Conservation (phyloP, 2,888 invertebrate genomes). For the Rhaphigaster nebulosa region DNA sequence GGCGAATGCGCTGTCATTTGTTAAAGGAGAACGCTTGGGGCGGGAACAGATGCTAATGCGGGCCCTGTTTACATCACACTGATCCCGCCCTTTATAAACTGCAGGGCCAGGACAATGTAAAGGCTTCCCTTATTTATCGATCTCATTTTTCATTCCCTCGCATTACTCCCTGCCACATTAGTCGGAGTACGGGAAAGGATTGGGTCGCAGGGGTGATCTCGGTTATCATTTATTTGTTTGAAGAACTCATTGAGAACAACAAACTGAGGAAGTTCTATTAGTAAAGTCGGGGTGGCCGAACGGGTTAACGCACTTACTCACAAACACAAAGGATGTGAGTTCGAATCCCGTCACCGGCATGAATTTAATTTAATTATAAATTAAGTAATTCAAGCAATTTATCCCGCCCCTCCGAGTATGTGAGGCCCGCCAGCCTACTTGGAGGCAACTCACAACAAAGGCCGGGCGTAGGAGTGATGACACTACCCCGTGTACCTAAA, state of each 20-base stretch:
- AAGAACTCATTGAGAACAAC: not conserved
- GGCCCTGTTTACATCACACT: not conserved
- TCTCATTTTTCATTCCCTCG: not conserved
- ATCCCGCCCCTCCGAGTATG: too few species aligned
- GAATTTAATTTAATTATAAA: too few species aligned
- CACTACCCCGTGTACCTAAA: too few species aligned
- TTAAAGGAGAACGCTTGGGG: not conserved
- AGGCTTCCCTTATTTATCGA: not conserved
- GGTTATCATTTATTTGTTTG: not conserved
- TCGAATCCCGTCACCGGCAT: too few species aligned
- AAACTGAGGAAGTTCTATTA: not conserved
- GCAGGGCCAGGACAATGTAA: not conserved
- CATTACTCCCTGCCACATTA: not conserved
- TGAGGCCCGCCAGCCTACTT: too few species aligned
- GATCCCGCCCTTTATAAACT: not conserved
- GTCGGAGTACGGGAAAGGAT: not conserved
- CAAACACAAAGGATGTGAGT: too few species aligned
- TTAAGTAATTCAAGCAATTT: too few species aligned
- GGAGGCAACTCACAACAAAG: too few species aligned
- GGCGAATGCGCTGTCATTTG: not conserved
- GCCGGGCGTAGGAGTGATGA: too few species aligned
- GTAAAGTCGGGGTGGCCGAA: too few species aligned
- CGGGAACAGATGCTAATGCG: conserved; percentile 34
- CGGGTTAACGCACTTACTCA: too few species aligned
- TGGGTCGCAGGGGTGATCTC: not conserved